Percentiles rank a stretch among this genome's conserved stretches.
phyloP scores from a whole-genome alignment of 2,113 vertebrate species.

The Tretioscincus oriximinensis region DNA sequence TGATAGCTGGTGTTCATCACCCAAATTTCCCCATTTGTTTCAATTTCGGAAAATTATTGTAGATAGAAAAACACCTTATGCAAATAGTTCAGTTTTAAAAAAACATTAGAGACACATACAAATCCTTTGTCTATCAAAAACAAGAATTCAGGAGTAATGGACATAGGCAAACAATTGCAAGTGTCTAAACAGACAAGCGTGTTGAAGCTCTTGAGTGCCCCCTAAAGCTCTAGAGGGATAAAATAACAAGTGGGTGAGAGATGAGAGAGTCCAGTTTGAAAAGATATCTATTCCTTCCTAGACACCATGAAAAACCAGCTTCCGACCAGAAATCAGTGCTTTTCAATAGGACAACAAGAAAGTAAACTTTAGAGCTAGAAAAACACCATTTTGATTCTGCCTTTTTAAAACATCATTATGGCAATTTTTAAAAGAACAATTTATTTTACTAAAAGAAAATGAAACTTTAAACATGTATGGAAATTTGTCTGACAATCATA shows the following conservation, averaged over 20 bases:
- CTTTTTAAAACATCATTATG: neutral
- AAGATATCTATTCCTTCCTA: neutral
- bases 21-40: neutral
- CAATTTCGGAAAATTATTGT: neutral
- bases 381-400: neutral
- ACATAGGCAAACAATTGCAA: constrained; percentile 1
- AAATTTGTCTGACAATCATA: neutral
- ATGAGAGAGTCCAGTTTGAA: neutral
- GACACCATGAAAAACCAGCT: neutral
- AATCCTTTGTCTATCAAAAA: constrained; percentile 34
- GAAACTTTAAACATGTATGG: neutral
- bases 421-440: neutral
- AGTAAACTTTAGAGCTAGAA: neutral
- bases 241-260: neutral
- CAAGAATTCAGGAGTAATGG: constrained; percentile 49
- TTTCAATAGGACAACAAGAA: neutral
- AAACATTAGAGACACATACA: too few relatives aligned
- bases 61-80: neutral
- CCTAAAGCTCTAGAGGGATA: constrained; percentile 48
- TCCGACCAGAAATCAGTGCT: neutral
- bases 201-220: constrained; percentile 64
- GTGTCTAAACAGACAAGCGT: constrained; percentile 19
- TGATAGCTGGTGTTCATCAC: neutral
- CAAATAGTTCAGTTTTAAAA: neutral
- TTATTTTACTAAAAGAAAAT: neutral